Percentiles rank a stretch among this genome's conserved stretches.
These are phyloP conservation scores for Gobio occitaniae DNA, from an alignment of 2,797 vertebrate species.

Conservation along the genomic window DNA sequence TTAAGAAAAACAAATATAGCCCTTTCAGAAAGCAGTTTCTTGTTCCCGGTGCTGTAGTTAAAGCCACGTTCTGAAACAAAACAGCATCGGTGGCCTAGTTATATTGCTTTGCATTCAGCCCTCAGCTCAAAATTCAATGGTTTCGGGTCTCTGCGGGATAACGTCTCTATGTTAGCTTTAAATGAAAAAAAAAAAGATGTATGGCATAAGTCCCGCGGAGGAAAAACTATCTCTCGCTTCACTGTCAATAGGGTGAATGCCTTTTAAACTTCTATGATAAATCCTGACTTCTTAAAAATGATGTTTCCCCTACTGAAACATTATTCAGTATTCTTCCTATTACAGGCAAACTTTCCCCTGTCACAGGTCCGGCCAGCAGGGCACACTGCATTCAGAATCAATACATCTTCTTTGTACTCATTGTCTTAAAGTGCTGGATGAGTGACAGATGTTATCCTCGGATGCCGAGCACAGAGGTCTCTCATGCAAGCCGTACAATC, in stretches of 20 bases:
- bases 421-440: slow-evolving; percentile 70
- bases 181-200: slow-evolving; percentile 54
- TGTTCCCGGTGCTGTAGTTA: slow-evolving; percentile 47
- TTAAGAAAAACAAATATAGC: slow-evolving; percentile 54
- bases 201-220: slow-evolving; percentile 53
- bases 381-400: slow-evolving; percentile 75
- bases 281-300: slow-evolving; percentile 69
- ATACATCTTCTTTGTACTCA: slow-evolving; percentile 75
- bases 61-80: slow-evolving; percentile 41
- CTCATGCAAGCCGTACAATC: slow-evolving; percentile 61
- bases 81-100: slow-evolving; percentile 55
- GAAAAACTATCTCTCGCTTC: slow-evolving; percentile 65
- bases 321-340: slow-evolving; percentile 71
- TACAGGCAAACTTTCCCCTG: slow-evolving; percentile 70
- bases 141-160: slow-evolving; percentile 46
- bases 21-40: slow-evolving; percentile 2
- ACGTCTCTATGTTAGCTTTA: slow-evolving; percentile 42
- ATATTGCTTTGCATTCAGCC: slow-evolving; percentile 48
- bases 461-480: slow-evolving; percentile 43
- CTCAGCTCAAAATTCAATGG: slow-evolving; percentile 38
- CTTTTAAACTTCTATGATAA: slow-evolving; percentile 66
- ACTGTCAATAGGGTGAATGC: slow-evolving; percentile 65
- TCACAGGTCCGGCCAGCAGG: slow-evolving; percentile 72
- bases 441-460: slow-evolving; percentile 54
- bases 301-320: slow-evolving; percentile 62